phyloP scores from a whole-genome alignment of 2,113 vertebrate genomes.

The Tricholaema leucomelas region DNA sequence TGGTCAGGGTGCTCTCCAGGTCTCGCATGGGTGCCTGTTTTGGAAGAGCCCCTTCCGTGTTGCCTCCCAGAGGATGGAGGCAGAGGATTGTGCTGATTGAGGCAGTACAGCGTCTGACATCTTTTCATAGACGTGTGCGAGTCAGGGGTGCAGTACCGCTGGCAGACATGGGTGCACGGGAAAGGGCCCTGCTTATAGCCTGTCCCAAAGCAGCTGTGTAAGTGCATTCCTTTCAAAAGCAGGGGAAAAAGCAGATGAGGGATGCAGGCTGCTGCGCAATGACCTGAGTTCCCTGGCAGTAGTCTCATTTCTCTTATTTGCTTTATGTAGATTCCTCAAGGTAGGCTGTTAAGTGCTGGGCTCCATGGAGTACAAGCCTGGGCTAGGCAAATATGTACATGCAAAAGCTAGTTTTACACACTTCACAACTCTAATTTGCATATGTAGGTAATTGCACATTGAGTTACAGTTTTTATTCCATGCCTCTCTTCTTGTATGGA shows the following conservation, averaged over 20 bases:
- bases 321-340: background rate
- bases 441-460: background rate
- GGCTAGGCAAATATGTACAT: background rate
- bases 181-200: background rate
- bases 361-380: background rate
- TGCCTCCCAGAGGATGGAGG: background rate
- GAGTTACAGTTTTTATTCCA: constrained; percentile 11
- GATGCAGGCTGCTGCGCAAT: background rate
- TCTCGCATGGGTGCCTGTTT: background rate
- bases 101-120: background rate
- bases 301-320: background rate
- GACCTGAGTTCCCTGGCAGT: background rate
- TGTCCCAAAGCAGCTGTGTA: background rate
- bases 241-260: background rate
- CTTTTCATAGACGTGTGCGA: accelerated
- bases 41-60: background rate
- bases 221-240: background rate
- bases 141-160: background rate
- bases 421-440: background rate
- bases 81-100: background rate
- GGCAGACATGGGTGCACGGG: background rate
- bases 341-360: background rate
- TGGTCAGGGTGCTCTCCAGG: background rate
- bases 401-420: background rate
- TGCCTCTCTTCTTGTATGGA: background rate